Evolutionary conservation across 2,113 vertebrate species (phyloP), one percentile per base, ranked within the genome.

Genomic region (Zosterops japonicus): DNA sequence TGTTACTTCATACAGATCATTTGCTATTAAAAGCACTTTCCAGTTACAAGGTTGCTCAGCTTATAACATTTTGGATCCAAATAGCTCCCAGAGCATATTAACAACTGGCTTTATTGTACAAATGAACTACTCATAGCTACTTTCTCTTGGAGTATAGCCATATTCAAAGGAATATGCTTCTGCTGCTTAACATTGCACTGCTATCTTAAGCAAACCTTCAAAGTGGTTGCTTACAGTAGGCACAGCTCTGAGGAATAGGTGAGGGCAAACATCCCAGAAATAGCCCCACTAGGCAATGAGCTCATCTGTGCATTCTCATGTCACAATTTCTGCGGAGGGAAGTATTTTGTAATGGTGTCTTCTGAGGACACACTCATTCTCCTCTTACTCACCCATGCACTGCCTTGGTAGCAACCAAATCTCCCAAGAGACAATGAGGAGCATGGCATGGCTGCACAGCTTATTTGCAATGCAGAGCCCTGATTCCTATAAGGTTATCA

Each of bases 231-330:
- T 93, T 78, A 71, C 56, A 65, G 46, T 36, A 83, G 68, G 71
- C 63, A 69, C 46, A 80, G 28, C 33, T 93, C 59, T 80, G 68
- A 92, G 31, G 25, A 78, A 83, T 65, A 89, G 74, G 70, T 70
- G 74, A 90, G n/a, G 47, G 28, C 56, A 89, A 96, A 94, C 57
- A 82, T 49, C 31, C 80, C 57, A 89, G 87, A 89, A 94, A 94
- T 46, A 94, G 65, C 31, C n/a, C 22, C 50, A 60, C 83, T 64
- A 69, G 56, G 77, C 87, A 94, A 69, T 41, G 57, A 92, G 80
- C 61, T 94, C 83, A 78, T 55, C 33, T 3, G 44, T 87, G 42
- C 13, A 44, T 76, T 75, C 87, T 81, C 52, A 59, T 84, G 52
- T 55, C 94, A 92, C 60, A 60, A 41, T 94, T 90, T 87, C 87